Percentiles rank a stretch among this genome's conserved stretches.
These are phyloP conservation scores for Cerceris ruficornis DNA, from an alignment of 2,888 invertebrate genomes.

Conservation along the genomic window DNA sequence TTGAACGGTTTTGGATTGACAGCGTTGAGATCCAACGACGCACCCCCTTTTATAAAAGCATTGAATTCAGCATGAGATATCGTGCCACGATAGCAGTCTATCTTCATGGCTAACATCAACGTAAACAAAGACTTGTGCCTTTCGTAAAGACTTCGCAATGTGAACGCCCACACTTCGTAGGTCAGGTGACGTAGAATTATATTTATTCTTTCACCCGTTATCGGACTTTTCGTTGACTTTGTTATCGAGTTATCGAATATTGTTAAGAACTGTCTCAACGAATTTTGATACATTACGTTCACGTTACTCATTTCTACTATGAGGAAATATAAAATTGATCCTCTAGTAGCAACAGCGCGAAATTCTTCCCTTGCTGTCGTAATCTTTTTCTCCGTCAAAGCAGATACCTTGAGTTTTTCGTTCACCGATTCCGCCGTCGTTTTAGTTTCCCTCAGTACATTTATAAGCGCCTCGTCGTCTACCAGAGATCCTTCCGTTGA, in stretches of 20 bases:
- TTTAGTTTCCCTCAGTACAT: conserved; percentile 91
- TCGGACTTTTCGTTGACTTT: conserved; percentile 92
- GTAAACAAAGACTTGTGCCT: conserved; percentile 96
- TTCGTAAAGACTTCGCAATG: conserved; percentile 95
- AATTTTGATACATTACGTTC: conserved; percentile 98
- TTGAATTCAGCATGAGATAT: conserved; percentile 96
- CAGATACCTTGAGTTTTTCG: conserved; percentile 95
- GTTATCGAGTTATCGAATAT: conserved; percentile 97
- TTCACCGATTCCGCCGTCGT: conserved; percentile 96
- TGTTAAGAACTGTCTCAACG: conserved; percentile 95
- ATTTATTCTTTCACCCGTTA: conserved; percentile 92
- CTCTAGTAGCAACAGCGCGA: conserved; percentile 95
- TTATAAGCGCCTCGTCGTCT: conserved; percentile 97
- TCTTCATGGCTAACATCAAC: conserved; percentile 96
- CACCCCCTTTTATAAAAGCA: conserved; percentile 98
- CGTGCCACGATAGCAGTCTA: conserved; percentile 91
- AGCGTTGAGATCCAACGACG: conserved; percentile 95
- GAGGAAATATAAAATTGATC: conserved; percentile 96
- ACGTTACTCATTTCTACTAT: conserved; percentile 99
- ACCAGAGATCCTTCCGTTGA: conserved; percentile 97
- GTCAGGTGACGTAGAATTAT: conserved; percentile 95
- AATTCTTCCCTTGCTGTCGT: conserved; percentile 97
- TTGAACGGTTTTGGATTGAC: conserved; percentile 95
- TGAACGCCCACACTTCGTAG: conserved; percentile 95
- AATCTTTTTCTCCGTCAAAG: conserved; percentile 96